These are phyloP conservation scores for Cladopsammia gracilis DNA, from an alignment of 64 coral and sea anemone species.

Conservation along the genomic window DNA sequence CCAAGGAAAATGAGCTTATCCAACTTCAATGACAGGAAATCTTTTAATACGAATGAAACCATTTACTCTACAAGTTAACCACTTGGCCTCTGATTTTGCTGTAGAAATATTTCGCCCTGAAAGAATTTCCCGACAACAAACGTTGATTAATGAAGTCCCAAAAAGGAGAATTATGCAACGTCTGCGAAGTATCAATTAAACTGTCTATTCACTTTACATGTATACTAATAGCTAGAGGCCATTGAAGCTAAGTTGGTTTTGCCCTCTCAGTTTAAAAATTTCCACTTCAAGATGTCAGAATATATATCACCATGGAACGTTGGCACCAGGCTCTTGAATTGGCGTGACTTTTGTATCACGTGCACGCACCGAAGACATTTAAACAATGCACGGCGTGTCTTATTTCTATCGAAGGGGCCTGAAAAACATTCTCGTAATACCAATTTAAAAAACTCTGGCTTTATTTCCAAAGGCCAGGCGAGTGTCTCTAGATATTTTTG, in stretches of 20 bases:
- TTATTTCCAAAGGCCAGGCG: too few species aligned
- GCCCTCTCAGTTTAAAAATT: neutral
- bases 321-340: too few species aligned
- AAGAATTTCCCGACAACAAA: slow-evolving; percentile 1
- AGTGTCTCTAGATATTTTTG: too few species aligned
- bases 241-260: neutral
- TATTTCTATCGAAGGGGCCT: too few species aligned
- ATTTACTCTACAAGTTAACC: neutral
- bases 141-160: neutral
- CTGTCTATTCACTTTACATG: neutral
- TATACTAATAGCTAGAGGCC: neutral
- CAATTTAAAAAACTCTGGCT: too few species aligned
- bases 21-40: neutral
- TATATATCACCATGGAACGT: too few species aligned
- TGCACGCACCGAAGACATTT: too few species aligned
- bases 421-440: too few species aligned
- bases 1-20: neutral
- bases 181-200: neutral
- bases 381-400: too few species aligned
- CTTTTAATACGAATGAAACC: neutral
- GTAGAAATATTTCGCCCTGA: neutral
- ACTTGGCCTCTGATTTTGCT: neutral
- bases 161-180: neutral
- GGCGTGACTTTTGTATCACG: too few species aligned
- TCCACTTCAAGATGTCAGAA: too few species aligned